Evolutionary conservation across 2,113 vertebrate genomes (phyloP).

Genomic region (Albula glossodonta): DNA sequence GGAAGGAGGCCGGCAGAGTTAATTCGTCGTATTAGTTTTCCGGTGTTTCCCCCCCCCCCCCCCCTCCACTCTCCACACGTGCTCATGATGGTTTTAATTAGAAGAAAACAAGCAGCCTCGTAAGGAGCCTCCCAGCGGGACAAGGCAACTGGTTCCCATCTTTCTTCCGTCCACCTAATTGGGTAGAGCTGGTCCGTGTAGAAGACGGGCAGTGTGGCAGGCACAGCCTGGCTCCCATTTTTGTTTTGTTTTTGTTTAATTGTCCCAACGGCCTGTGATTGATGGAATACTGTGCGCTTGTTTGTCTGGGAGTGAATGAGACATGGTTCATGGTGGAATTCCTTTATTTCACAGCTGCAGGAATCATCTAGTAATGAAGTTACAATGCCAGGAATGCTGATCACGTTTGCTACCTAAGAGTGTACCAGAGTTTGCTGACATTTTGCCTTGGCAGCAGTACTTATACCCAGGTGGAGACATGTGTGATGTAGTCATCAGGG

Average conservation of each 20-base stretch:
- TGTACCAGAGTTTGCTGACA: too few relatives aligned
- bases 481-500: conserved; percentile 23
- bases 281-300: background rate
- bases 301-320: conserved; percentile 45
- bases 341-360: conserved; percentile 23
- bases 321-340: conserved; percentile 25
- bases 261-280: background rate
- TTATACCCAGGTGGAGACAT: background rate
- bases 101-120: conserved; percentile 68
- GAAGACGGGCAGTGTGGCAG: conserved; percentile 49
- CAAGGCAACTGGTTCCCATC: conserved; percentile 50
- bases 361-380: conserved; percentile 27
- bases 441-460: too few relatives aligned
- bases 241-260: conserved; percentile 43
- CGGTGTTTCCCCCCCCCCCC: background rate
- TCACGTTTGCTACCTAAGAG: too few relatives aligned
- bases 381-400: conserved; percentile 20
- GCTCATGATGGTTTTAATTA: conserved; percentile 72
- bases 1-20: conserved; percentile 35
- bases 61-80: conserved; percentile 18
- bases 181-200: conserved; percentile 65
- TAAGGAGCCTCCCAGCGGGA: conserved; percentile 62
- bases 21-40: conserved; percentile 53
- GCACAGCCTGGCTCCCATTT: conserved; percentile 17
- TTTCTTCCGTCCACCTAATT: conserved; percentile 67